Evolutionary conservation across 2,888 invertebrate species (phyloP).

Genomic region (Griposia aprilina): DNA sequence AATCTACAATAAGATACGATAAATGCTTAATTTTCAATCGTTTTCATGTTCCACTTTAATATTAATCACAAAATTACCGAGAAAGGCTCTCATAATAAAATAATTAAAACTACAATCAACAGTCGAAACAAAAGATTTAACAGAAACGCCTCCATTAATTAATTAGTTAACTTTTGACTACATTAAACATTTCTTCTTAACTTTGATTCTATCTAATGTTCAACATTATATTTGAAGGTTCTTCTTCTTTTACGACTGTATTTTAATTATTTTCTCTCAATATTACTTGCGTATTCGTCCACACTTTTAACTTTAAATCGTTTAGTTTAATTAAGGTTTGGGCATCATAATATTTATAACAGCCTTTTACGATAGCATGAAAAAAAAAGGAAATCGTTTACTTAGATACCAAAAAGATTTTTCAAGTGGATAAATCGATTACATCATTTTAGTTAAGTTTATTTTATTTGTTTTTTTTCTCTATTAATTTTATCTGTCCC

Average conservation of each 20-base stretch:
- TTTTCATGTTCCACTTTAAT: conserved; percentile 9
- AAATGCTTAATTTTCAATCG: neutral
- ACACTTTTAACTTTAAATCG: too few relatives aligned
- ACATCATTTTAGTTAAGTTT: too few relatives aligned
- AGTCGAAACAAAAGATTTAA: conserved; percentile 46
- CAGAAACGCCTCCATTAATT: conserved; percentile 36
- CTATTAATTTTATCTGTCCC: too few relatives aligned
- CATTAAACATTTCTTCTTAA: conserved; percentile 34
- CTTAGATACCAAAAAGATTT: too few relatives aligned
- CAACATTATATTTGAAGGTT: conserved; percentile 11
- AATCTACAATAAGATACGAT: neutral
- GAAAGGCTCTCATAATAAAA: conserved; percentile 30
- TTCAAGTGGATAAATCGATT: too few relatives aligned
- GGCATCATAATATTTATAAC: too few relatives aligned
- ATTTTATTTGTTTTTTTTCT: too few relatives aligned
- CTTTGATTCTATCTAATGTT: conserved; percentile 35
- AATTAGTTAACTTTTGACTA: conserved; percentile 51
- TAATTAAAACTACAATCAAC: conserved; percentile 55
- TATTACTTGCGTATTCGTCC: neutral
- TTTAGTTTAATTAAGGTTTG: too few relatives aligned
- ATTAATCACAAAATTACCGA: conserved; percentile 15
- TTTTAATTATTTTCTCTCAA: conserved; percentile 19
- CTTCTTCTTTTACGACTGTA: neutral
- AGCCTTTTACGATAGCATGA: too few relatives aligned
- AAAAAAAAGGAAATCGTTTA: too few relatives aligned